Conservation (phyloP, 2,113 vertebrate genomes). For the Sorex fumeus region DNA sequence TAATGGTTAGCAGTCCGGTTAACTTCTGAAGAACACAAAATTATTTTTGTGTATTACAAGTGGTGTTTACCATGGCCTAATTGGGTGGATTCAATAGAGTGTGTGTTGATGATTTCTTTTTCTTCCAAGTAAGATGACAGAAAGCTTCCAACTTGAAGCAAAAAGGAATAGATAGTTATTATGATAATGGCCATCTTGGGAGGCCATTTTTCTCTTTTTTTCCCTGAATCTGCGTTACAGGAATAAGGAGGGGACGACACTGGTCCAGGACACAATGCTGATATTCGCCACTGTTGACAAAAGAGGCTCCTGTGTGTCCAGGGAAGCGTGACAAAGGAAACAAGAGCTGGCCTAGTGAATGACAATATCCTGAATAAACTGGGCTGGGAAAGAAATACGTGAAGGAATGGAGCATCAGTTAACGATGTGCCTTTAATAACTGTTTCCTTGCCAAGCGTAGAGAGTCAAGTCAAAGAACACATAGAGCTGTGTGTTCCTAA, state of each 20-base stretch:
- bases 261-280: slow-evolving; percentile 33
- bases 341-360: neutral
- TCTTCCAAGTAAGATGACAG: slow-evolving; percentile 62
- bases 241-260: slow-evolving; percentile 17
- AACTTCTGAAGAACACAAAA: slow-evolving; percentile 80
- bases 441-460: neutral
- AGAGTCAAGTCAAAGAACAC: neutral
- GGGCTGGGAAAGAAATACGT: neutral
- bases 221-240: neutral
- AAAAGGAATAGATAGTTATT: slow-evolving; percentile 27
- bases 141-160: slow-evolving; percentile 17
- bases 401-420: slow-evolving; percentile 42
- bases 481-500: neutral
- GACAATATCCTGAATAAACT: neutral
- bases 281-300: slow-evolving; percentile 62
- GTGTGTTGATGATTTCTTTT: slow-evolving; percentile 78
- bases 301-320: slow-evolving; percentile 27
- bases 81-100: slow-evolving; percentile 53
- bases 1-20: slow-evolving; percentile 67
- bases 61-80: slow-evolving; percentile 54
- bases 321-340: slow-evolving; percentile 33
- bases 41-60: slow-evolving; percentile 77
- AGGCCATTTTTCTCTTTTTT: slow-evolving; percentile 14
- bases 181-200: neutral
- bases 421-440: neutral